These are phyloP conservation scores for Unio pictorum DNA, from an alignment of 2,888 invertebrate species.

Conservation along the genomic window DNA sequence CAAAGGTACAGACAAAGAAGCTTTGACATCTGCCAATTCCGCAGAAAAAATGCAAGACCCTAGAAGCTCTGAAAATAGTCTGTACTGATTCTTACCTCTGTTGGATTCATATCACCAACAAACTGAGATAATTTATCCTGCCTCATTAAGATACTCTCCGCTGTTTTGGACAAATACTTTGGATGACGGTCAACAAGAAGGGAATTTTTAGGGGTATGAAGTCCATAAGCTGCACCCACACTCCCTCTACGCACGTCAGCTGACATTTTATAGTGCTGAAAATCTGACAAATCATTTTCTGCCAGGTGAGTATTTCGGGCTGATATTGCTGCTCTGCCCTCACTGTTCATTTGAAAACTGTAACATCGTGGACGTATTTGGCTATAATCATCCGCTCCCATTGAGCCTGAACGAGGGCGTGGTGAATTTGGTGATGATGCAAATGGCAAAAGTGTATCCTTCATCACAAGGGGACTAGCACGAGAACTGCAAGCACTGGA, in stretches of 20 bases:
- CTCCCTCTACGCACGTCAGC: constrained; percentile 61
- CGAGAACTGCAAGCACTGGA: constrained; percentile 48
- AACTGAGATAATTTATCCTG: too few species aligned
- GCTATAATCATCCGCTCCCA: constrained; percentile 51
- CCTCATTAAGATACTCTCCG: constrained; percentile 9
- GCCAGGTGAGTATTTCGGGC: constrained; percentile 34
- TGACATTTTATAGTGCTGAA: constrained; percentile 42
- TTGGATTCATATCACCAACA: too few species aligned
- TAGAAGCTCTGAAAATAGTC: too few species aligned
- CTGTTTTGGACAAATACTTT: constrained; percentile 44
- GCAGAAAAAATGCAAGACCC: too few species aligned
- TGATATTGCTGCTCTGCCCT: constrained; percentile 53
- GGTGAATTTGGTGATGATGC: constrained; percentile 46
- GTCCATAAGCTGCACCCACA: constrained; percentile 57
- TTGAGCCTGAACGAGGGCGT: constrained; percentile 58
- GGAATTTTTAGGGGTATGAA: constrained; percentile 55
- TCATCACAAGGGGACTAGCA: constrained; percentile 48
- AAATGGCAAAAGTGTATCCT: constrained; percentile 48
- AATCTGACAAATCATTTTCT: constrained; percentile 38
- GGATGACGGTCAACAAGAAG: constrained; percentile 56
- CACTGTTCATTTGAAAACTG: constrained; percentile 63
- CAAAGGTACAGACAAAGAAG: too few species aligned
- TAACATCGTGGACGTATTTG: constrained; percentile 60
- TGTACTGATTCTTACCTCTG: too few species aligned
- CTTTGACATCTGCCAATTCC: too few species aligned